Conservation (phyloP, 2,113 vertebrate genomes). For the Taurulus bubalis region DNA sequence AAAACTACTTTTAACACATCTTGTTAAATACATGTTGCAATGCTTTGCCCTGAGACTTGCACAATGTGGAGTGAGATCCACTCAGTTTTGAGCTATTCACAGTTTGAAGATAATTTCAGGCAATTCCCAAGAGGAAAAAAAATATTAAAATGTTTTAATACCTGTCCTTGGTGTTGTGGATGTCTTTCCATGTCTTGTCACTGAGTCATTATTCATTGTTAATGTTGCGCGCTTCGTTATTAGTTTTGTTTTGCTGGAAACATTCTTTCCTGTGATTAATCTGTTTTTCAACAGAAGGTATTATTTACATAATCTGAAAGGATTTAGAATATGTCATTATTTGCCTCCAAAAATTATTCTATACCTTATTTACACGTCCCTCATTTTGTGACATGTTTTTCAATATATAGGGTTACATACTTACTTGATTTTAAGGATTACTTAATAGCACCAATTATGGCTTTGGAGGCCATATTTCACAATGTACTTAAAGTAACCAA, state of each 20-base stretch:
- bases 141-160: slow-evolving; percentile 9
- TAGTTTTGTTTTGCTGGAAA: slow-evolving; percentile 14
- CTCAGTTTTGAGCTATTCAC: neutral
- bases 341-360: neutral
- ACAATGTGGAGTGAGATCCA: neutral
- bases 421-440: neutral
- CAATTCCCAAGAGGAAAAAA: slow-evolving; percentile 4
- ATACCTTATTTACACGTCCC: neutral
- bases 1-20: neutral
- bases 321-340: neutral
- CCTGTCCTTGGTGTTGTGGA: slow-evolving; percentile 12
- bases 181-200: slow-evolving; percentile 34
- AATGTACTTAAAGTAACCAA: neutral
- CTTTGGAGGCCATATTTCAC: neutral
- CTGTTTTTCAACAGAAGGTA: neutral
- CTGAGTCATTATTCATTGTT: slow-evolving; percentile 29
- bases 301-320: slow-evolving; percentile 1
- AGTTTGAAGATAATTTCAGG: neutral
- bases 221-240: slow-evolving; percentile 25
- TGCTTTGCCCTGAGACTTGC: neutral
- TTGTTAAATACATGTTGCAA: neutral
- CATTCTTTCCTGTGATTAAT: slow-evolving; percentile 7
- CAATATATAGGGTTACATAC: neutral
- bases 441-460: neutral
- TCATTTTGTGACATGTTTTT: neutral